phyloP scores from a whole-genome alignment of 2,888 invertebrate genomes.

The Oligia strigilis region DNA sequence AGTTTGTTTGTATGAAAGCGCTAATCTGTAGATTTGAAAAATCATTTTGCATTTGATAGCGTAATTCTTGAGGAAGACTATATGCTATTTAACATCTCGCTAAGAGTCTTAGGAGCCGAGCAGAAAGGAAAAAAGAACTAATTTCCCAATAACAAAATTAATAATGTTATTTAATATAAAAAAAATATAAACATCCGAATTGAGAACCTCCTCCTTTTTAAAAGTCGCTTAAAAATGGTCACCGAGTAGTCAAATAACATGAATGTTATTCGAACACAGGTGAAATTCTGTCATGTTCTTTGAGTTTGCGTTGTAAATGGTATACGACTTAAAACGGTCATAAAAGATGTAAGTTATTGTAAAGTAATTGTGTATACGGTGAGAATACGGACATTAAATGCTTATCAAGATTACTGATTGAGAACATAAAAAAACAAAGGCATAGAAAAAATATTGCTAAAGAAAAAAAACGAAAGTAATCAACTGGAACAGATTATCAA shows the following conservation, averaged over 20 bases:
- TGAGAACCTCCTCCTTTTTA: no score
- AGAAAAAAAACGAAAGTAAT: background rate
- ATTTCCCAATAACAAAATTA: background rate
- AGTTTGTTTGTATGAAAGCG: no score
- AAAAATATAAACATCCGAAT: no score
- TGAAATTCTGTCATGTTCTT: background rate
- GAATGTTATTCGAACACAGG: background rate
- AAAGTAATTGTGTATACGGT: conserved; percentile 5
- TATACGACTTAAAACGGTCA: background rate
- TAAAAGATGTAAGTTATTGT: conserved; percentile 10
- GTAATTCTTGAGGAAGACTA: no score
- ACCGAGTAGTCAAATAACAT: background rate
- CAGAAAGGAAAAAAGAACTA: background rate
- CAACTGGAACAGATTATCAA: background rate
- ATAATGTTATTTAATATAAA: background rate
- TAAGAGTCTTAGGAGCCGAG: no score
- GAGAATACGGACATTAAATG: conserved; percentile 19
- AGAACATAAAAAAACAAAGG: conserved; percentile 23
- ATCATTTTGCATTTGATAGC: no score
- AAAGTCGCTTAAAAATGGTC: background rate
- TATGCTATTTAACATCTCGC: no score
- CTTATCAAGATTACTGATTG: conserved; percentile 47
- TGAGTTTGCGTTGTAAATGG: background rate
- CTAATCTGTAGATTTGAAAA: no score
- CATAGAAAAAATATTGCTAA: background rate